Evolutionary conservation across 2,888 invertebrate genomes (phyloP).

Genomic region (Agonopterix alstromeriana): DNA sequence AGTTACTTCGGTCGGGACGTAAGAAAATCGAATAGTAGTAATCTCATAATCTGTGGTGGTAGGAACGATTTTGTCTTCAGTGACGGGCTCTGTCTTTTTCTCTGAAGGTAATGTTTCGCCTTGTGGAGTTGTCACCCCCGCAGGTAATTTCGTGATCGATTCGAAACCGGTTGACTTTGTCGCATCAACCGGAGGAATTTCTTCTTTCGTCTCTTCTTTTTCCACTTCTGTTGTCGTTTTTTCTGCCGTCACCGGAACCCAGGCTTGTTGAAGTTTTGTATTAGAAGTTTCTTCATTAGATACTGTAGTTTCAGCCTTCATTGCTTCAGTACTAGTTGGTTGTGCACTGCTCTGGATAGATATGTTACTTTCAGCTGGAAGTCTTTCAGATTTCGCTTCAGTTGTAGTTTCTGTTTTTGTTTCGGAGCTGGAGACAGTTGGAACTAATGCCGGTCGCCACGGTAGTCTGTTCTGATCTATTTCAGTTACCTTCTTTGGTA

Average conservation of each 20-base stretch:
- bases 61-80: conserved; percentile 25
- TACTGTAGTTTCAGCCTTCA: conserved; percentile 16
- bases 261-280: conserved; percentile 33
- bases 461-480: conserved; percentile 45
- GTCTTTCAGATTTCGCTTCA: conserved; percentile 44
- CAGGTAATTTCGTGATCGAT: conserved; percentile 68
- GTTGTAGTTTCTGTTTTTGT: conserved; percentile 23
- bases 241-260: conserved; percentile 34
- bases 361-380: conserved; percentile 53
- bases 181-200: conserved; percentile 46
- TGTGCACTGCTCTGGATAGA: conserved; percentile 43
- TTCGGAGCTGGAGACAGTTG: conserved; percentile 23
- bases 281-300: conserved; percentile 22
- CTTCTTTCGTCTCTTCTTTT: conserved; percentile 23
- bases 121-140: conserved; percentile 59
- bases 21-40: conserved; percentile 65
- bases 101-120: conserved; percentile 47
- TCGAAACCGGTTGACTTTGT: conserved; percentile 61
- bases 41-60: conserved; percentile 55
- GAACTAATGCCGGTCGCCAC: conserved; percentile 37
- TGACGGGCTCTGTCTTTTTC: conserved; percentile 26
- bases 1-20: conserved; percentile 47
- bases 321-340: conserved; percentile 23
- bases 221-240: conserved; percentile 17
- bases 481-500: conserved; percentile 44